Conservation (phyloP, 2,797 vertebrate species). For the Gallirallus australis region DNA sequence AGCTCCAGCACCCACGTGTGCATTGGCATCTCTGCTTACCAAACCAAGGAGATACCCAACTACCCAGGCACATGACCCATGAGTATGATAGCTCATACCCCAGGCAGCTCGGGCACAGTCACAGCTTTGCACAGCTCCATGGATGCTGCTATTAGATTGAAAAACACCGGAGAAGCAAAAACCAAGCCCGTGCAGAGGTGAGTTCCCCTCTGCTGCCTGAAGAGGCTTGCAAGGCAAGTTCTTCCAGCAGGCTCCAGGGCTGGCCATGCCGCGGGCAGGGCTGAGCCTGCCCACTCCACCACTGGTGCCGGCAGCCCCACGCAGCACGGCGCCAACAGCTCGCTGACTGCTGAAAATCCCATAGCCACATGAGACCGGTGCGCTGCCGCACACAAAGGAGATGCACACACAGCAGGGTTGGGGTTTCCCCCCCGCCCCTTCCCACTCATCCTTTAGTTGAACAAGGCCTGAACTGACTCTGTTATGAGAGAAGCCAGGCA, state of each 20-base stretch:
- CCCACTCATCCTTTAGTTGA: neutral
- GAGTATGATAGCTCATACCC: neutral
- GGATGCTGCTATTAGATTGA: neutral
- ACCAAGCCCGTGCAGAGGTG: fast-evolving
- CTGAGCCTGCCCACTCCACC: neutral
- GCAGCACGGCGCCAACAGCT: neutral
- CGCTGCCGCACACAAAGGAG: neutral
- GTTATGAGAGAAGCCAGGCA: neutral
- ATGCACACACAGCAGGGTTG: neutral
- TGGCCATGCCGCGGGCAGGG: fast-evolving
- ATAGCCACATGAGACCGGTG: neutral
- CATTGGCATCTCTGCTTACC: neutral
- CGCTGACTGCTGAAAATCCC: neutral
- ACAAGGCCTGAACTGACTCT: neutral
- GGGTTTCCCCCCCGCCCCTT: neutral
- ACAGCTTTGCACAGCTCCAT: neutral
- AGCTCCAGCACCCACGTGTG: neutral
- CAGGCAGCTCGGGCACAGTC: neutral
- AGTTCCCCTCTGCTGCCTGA: neutral
- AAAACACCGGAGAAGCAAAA: fast-evolving
- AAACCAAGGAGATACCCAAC: neutral
- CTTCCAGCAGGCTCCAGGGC: neutral
- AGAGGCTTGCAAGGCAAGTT: neutral
- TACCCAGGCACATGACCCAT: neutral
- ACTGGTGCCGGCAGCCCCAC: no score